Evolutionary conservation across 2,797 vertebrate genomes (phyloP), one percentile per base, ranked within the genome.

Genomic region (Poecilia wingei): DNA sequence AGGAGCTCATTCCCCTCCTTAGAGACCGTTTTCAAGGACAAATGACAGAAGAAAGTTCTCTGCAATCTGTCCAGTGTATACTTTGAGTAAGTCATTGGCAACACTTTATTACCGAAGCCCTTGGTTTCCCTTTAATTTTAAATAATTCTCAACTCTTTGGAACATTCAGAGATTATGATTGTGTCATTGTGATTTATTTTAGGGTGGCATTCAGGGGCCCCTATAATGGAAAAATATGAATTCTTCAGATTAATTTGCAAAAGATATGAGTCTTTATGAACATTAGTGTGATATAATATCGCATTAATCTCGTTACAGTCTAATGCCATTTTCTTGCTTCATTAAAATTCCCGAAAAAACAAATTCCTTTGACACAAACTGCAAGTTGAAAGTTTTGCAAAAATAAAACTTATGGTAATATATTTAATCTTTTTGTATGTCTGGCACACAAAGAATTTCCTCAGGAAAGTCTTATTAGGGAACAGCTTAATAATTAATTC

Each of bases 381-480:
- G 36, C 33, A 68, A 68, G 36, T 22, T 68, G 3, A 41, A 68
- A 41, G 36, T 68, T 68, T 68, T 36, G 14, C 7, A 39, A 39
- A 66, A 22, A 66, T 39, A 39, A 39, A 66, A 66, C 18, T 39
- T 18, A 22, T 39, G 61, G 36, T 66, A 39, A 64, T 9, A 64
- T 36, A 20, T 64, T 36, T 64, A 16, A 39, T 39, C 33, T 66
- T 39, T 61, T 66, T 39, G 2, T 66, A 8, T 66, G 61, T 66
- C 61, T 66, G 43, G 31, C 45, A 47, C n/a, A 72, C 7, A 72
- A 72, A 33, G 3, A 72, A 9, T 10, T 41, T 31, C 46, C 8
- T 71, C 72, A 79, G 80, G 84, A 74, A 51, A 77, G 55, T 66
- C 77, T 77, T 55, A n/a, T 80, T 80, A 72, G 49, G 45, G 39